Percentiles rank a stretch among this genome's conserved stretches.
Evolutionary conservation across 2,888 invertebrate genomes (phyloP).

Genomic region (Lycocerus yunnanus): DNA sequence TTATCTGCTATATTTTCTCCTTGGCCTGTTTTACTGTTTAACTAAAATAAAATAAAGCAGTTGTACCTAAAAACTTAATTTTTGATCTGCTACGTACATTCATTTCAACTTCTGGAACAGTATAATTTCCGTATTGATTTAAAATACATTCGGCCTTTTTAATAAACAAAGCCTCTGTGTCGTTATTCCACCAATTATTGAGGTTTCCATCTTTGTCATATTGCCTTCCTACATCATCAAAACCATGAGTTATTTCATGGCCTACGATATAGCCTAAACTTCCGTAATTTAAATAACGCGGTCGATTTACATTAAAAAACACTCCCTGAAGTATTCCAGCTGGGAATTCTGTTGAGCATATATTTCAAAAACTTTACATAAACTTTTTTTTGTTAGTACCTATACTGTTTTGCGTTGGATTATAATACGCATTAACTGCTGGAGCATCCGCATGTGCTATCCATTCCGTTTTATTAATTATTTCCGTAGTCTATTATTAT

Average conservation of each 20-base stretch:
- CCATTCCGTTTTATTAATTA: conserved; percentile 61
- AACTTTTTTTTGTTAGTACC: conserved; percentile 60
- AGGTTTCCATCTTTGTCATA: conserved; percentile 27
- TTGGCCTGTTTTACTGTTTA: conserved; percentile 90
- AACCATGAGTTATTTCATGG: conserved; percentile 85
- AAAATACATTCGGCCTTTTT: conserved; percentile 83
- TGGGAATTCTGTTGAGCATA: conserved; percentile 73
- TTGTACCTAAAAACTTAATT: not conserved
- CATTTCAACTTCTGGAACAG: conserved; percentile 67
- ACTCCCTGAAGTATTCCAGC: conserved; percentile 86
- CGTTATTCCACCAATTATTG: conserved; percentile 67
- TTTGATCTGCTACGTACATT: conserved; percentile 55
- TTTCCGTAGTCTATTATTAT: conserved; percentile 58
- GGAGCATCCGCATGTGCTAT: conserved; percentile 57
- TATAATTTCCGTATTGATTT: conserved; percentile 86
- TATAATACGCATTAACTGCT: conserved; percentile 61
- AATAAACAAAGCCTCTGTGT: conserved; percentile 79
- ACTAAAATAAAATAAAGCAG: conserved; percentile 56
- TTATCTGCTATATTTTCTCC: conserved; percentile 96
- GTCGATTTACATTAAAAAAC: conserved; percentile 82
- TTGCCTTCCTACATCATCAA: conserved; percentile 57
- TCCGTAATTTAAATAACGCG: conserved; percentile 85
- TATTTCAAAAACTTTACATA: conserved; percentile 46
- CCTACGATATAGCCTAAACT: conserved; percentile 85
- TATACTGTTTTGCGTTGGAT: conserved; percentile 60